Evolutionary conservation across 2,888 invertebrate genomes (phyloP).

Genomic region (Agrotis puta): DNA sequence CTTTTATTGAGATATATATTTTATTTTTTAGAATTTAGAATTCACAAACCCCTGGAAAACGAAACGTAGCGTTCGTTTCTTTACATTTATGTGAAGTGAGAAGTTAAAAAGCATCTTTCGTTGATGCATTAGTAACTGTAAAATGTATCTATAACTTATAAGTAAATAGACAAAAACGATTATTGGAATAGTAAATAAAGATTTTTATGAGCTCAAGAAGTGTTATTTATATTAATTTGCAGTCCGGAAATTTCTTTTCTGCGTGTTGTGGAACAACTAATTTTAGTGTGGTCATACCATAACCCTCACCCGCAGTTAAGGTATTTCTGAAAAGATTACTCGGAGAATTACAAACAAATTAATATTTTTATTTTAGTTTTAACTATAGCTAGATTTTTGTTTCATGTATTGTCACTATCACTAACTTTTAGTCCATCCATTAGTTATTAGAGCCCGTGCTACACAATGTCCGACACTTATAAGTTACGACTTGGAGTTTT

Average conservation of each 20-base stretch:
- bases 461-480: too few relatives aligned
- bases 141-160: not conserved
- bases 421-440: too few relatives aligned
- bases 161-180: fast-evolving
- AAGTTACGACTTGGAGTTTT: too few relatives aligned
- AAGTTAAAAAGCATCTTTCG: not conserved
- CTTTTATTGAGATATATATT: not conserved
- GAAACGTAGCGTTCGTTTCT: constrained; percentile 42
- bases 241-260: not conserved
- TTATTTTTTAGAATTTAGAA: not conserved
- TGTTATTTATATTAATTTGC: not conserved
- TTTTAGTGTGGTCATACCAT: constrained; percentile 10
- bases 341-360: too few relatives aligned
- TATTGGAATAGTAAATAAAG: fast-evolving
- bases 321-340: not conserved
- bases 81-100: not conserved
- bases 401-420: too few relatives aligned
- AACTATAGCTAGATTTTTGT: too few relatives aligned
- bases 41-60: not conserved
- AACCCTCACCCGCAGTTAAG: not conserved
- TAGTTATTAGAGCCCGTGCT: too few relatives aligned
- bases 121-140: not conserved
- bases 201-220: not conserved
- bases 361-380: too few relatives aligned
- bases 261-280: constrained; percentile 8